Evolutionary conservation across 2,797 vertebrate genomes (phyloP), one percentile per base, ranked within the genome.

Genomic region (Enteromius unitaeniatus): DNA sequence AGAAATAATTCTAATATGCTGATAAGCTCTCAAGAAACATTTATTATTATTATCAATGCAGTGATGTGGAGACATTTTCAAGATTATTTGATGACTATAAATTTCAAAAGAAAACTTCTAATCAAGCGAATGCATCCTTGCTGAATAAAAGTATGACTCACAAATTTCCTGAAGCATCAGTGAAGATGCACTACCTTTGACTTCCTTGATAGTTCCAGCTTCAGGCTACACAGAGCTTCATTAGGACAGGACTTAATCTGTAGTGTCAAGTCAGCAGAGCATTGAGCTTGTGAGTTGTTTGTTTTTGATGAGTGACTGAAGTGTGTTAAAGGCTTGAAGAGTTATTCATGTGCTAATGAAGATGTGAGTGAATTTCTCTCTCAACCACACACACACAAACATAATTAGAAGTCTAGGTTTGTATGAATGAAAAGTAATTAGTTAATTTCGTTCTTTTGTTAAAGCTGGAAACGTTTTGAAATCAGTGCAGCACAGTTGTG

Each of bases 341-440:
- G 79, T 73, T 70, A 62, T 80, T 80, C 79, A n/a, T 81, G 34
- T 81, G 79, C 68, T 62, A 74, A 75, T 82, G 34, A 40, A 74
- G 13, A 62, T 21, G 40, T n/a, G 11, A 69, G 51, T 72, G 10
- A 31, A 60, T 31, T n/a, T 69, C 55, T 55, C 73, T 72, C 73
- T 76, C 84, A 55, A 23, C 51, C 79, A 31, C 69, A 28, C 69
- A 6, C 23, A 14, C 55, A 31, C 40, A 45, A 13, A 47, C 78
- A 69, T 49, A 62, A 65, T 74, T 23, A 74, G 31, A 75, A 75
- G 17, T 37, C 72, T 65, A 10, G 17, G 49, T 67, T 49, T 65
- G 47, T 76, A 64, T 73, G 70, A 74, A 79, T 83, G 60, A 79
- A 82, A 65, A 34, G 10, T 28, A 75, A 69, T 81, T 72, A 58